Conservation (phyloP, 2,888 invertebrate genomes). For the Tryphoninae sp. region DNA sequence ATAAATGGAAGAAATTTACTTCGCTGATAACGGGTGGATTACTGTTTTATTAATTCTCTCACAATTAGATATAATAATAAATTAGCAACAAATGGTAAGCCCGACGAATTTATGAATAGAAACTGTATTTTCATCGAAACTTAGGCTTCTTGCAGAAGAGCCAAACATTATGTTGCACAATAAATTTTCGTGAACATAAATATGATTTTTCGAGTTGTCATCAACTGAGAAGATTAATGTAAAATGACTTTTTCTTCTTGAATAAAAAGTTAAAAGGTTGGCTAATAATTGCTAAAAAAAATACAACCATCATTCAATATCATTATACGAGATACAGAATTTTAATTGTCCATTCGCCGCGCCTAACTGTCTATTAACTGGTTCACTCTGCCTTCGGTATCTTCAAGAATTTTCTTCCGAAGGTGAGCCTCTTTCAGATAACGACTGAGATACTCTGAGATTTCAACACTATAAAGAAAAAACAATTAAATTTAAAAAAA, state of each 20-base stretch:
- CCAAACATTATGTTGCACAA: no score
- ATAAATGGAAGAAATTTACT: not conserved
- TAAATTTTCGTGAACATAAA: no score
- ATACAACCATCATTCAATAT: not conserved
- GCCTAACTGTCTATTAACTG: constrained; percentile 14
- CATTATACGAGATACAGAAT: not conserved
- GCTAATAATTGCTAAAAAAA: not conserved
- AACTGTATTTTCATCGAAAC: no score
- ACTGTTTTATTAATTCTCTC: not conserved
- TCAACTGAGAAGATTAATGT: no score
- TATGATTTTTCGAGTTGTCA: no score
- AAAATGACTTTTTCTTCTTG: constrained; percentile 2
- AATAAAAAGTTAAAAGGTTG: constrained; percentile 6
- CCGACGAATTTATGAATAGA: no score
- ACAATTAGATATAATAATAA: not conserved
- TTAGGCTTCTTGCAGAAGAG: no score
- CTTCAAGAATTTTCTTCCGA: constrained; percentile 24
- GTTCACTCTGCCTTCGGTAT: constrained; percentile 15
- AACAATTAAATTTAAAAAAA: constrained; percentile 44
- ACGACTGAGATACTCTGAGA: constrained; percentile 3
- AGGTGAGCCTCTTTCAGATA: constrained; percentile 30
- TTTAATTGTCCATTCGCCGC: constrained; percentile 18
- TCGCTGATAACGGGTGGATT: not conserved
- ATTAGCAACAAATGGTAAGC: not conserved
- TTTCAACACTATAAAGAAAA: not conserved